Evolutionary conservation across 1,140 invertebrate genomes (phyloP), one percentile per base, ranked within the genome.

Genomic region (Heliconius nattereri): DNA sequence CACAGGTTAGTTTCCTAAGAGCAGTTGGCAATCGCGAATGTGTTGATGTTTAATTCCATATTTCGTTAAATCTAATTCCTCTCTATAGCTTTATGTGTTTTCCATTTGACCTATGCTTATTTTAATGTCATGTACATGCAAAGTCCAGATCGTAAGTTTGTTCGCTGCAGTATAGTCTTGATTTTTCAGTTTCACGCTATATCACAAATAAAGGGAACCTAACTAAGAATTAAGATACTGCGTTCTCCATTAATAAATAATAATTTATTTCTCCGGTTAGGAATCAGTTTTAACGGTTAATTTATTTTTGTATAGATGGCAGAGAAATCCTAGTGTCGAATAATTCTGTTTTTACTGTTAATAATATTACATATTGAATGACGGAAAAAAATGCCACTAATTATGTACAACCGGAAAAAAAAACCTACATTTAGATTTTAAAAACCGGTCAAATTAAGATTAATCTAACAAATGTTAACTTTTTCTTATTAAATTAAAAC

Each of bases 1-100:
- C 72, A 49, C 78, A 60, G 32, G 32, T 35, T 35, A 6, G 78
- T 78, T 35, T 60, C 76, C 26, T 45, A 37, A 75, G 13, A 35
- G 74, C 73, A 16, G 49, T 81, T 75, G 70, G 80, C 66, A 76
- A 76, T 76, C 35, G 35, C 23, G 37, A 78, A 78, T 72, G 74
- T 71, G 73, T 73, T 76, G 73, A 78, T 79, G 52, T 76, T 66
- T 23, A 16, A 66, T 35, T 66, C 73, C 26, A 26, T 7, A 7
- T 66, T 66, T 66, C 60, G 26, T 66, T 66, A 66, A 29, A 66
- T 2, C n/a, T 57, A 57, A n/a, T 23, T 35, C 32, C n/a, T 60
- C 23, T 60, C 9, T 60, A 66, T 26, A 29, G 9, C 11, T 66
- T 16, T 66, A 66, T 16, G 3, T 66, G 29, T 26, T 29, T 66